A percentile compares a stretch with the other conserved stretches of the same genome.
phyloP scores from a whole-genome alignment of 2,113 vertebrate species.

The Lepus europaeus region DNA sequence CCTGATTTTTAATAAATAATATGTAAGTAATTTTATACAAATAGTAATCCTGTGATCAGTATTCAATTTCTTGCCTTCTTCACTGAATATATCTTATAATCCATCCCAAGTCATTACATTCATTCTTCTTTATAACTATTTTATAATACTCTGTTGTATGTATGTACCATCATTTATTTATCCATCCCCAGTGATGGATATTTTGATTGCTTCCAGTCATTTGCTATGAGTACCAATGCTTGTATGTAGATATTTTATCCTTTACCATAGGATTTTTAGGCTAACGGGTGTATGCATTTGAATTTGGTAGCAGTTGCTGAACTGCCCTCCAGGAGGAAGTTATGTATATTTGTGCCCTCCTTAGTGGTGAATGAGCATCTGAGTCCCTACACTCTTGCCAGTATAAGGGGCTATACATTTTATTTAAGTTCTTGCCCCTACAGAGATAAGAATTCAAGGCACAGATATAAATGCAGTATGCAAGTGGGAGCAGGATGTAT shows the following conservation, averaged over 20 bases:
- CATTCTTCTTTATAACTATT: background rate
- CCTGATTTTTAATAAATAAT: background rate
- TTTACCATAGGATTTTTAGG: background rate
- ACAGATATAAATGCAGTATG: too few species aligned
- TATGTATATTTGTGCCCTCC: background rate
- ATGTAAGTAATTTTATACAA: background rate
- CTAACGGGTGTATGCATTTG: background rate
- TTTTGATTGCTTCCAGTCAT: background rate
- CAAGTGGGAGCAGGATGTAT: too few species aligned
- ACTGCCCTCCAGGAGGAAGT: background rate
- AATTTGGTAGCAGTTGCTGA: slow-evolving; percentile 3
- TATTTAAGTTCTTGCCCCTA: too few species aligned
- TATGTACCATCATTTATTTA: too few species aligned
- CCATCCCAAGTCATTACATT: background rate
- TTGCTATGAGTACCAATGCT: background rate
- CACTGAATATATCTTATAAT: background rate
- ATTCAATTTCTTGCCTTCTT: background rate
- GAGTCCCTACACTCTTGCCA: background rate
- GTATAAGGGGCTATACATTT: background rate
- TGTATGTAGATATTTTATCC: background rate
- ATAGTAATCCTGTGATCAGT: slow-evolving; percentile 11
- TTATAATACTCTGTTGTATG: background rate
- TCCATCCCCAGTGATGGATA: background rate
- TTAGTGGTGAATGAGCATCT: background rate
- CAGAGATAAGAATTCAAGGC: too few species aligned